phyloP scores from a whole-genome alignment of 2,888 invertebrate species.

The Tetragonisca angustula region DNA sequence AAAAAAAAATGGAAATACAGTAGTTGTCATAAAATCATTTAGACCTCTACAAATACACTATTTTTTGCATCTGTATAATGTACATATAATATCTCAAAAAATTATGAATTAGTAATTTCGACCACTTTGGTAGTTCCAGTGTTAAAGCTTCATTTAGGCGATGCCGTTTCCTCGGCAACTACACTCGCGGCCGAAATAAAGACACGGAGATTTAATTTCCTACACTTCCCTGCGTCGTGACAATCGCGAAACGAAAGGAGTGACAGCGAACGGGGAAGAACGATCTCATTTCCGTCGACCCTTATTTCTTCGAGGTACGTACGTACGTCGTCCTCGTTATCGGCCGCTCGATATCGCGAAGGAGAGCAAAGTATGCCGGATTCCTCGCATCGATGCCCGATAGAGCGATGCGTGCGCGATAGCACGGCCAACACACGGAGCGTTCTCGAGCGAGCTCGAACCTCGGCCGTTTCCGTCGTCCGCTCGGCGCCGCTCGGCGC shows the following conservation, averaged over 20 bases:
- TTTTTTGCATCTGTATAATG: too few species aligned
- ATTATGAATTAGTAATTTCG: too few species aligned
- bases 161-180: too few species aligned
- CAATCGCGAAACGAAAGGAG: too few species aligned
- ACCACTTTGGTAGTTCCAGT: too few species aligned
- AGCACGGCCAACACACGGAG: slow-evolving; percentile 13
- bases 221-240: too few species aligned
- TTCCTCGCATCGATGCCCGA: slow-evolving; percentile 56
- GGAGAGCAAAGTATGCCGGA: slow-evolving; percentile 55
- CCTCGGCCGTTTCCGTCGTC: slow-evolving; percentile 71
- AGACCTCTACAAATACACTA: too few species aligned
- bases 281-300: neutral
- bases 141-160: slow-evolving; percentile 34
- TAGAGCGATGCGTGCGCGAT: slow-evolving; percentile 52
- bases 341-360: slow-evolving; percentile 56
- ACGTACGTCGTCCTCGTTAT: slow-evolving; percentile 50
- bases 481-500: slow-evolving; percentile 56
- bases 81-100: too few species aligned
- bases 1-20: too few species aligned
- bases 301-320: neutral
- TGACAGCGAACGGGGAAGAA: neutral
- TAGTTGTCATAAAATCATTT: too few species aligned
- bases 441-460: slow-evolving; percentile 2
- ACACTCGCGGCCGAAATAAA: too few species aligned
- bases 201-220: neutral